Evolutionary conservation across 2,888 invertebrate genomes (phyloP), one percentile per base, ranked within the genome.

Genomic region (Pachymerium ferrugineum): DNA sequence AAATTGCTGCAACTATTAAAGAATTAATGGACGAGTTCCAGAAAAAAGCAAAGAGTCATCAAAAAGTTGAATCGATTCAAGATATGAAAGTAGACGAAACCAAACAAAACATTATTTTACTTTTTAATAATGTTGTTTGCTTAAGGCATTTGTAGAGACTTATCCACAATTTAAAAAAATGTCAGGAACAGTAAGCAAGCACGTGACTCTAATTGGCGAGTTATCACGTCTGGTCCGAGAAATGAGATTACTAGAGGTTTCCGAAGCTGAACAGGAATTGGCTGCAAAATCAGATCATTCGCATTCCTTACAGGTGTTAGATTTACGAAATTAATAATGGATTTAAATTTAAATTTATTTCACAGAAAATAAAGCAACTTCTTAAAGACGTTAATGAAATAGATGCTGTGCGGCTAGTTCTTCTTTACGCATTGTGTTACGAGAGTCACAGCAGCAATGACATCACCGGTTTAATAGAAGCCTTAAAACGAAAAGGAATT

Each of bases 151-250:
- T 83, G 94, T 99, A 0, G 98, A 99, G 83, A 91, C 92, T 14
- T 99, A 99, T 85, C 99, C 99, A 0, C 90, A 97, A 78, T 99
- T 99, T 82, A 97, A 97, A 85, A 94, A 94, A 87, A 89, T 94
- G 87, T 93, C 93, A 0, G 95, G 95, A 22, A 97, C 97, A 1
- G 97, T 99, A 28, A 90, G 95, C 5, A 99, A 98, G 83, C 99
- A 99, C 85, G 93, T 99, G 70, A 95, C 94, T 0, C 90, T 99
- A 35, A 94, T 99, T 73, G 95, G 97, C 0, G 97, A 98, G 84
- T 85, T 99, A 77, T 97, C 97, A 0, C 86, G 91, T 19, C 84
- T 92, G 76, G 94, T 98, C 67, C 88, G 87, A 33, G 87, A 87
- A 62, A 87, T 91, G 80, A 87, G 87, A 80, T 85, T 99, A 73